These are phyloP conservation scores for Chlorodrepanis virens DNA, from an alignment of 2,113 vertebrate species.

Conservation along the genomic window DNA sequence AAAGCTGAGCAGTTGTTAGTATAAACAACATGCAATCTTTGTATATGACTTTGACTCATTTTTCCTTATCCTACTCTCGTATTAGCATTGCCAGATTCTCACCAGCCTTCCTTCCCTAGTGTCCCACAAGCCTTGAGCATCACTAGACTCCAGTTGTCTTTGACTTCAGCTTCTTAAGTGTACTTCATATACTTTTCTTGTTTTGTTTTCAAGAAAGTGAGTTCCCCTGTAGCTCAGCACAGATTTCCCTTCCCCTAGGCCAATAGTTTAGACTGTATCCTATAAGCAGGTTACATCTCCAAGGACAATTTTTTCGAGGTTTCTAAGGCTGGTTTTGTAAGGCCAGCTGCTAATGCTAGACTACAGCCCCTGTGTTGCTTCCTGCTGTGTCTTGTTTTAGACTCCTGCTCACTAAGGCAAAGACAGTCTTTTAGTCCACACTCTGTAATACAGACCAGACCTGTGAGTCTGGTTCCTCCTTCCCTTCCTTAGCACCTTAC, in stretches of 20 bases:
- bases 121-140: background rate
- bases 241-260: background rate
- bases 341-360: background rate
- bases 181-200: background rate
- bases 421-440: background rate
- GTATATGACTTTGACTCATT: background rate
- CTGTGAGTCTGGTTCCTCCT: background rate
- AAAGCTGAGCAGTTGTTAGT: background rate
- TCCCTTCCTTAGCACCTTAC: background rate
- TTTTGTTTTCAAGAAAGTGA: background rate
- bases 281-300: background rate
- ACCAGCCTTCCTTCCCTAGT: background rate
- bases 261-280: background rate
- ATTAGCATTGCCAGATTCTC: background rate
- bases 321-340: background rate
- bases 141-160: background rate
- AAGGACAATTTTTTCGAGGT: background rate
- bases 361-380: background rate
- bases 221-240: background rate
- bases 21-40: background rate
- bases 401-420: background rate
- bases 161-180: background rate
- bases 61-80: background rate
- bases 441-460: background rate
- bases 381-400: background rate